These are phyloP conservation scores for Muscicapa adusta DNA, from an alignment of 2,113 vertebrate species.

Conservation along the genomic window DNA sequence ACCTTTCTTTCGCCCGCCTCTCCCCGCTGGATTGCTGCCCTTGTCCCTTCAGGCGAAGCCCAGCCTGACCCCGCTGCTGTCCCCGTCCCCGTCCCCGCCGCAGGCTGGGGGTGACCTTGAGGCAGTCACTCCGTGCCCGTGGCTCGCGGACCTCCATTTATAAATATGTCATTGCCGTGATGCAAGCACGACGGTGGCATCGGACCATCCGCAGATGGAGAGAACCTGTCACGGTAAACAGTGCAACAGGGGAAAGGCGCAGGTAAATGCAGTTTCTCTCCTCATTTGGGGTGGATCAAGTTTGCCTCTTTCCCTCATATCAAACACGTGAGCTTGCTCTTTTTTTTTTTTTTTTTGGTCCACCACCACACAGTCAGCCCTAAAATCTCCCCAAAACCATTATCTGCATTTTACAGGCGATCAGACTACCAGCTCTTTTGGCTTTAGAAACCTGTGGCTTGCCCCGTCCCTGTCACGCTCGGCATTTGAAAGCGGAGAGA, in stretches of 20 bases:
- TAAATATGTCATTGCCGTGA: not conserved
- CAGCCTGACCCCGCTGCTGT: not conserved
- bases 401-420: not conserved
- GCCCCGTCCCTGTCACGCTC: not conserved
- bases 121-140: not conserved
- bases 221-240: not conserved
- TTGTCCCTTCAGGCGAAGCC: not conserved
- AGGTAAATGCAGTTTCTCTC: not conserved
- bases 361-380: not conserved
- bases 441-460: not conserved
- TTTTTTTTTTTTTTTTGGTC: not conserved
- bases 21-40: not conserved
- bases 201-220: not conserved
- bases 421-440: not conserved
- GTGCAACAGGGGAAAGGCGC: not conserved
- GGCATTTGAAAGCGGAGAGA: not conserved
- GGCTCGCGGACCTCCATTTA: not conserved
- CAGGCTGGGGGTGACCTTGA: slow-evolving; percentile 40
- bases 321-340: not conserved
- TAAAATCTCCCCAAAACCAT: not conserved
- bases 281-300: not conserved
- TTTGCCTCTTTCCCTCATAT: not conserved
- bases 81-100: not conserved
- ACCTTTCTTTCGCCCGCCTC: not conserved
- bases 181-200: not conserved